Evolutionary conservation across 2,888 invertebrate genomes (phyloP).

Genomic region (Kuschelorhynchus macadamiae): DNA sequence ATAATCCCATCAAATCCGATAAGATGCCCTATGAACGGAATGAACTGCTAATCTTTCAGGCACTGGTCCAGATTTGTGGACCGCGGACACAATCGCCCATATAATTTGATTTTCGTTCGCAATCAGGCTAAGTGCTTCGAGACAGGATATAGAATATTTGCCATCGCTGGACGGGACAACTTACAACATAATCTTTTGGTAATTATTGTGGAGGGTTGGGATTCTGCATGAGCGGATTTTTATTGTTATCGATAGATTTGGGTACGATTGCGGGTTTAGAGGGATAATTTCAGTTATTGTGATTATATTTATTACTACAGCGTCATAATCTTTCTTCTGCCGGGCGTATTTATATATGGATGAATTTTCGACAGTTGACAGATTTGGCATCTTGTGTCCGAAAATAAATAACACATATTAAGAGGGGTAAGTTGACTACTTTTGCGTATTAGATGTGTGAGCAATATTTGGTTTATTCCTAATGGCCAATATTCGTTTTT

Average conservation of each 20-base stretch:
- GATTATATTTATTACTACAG: too few relatives aligned
- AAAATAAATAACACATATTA: too few relatives aligned
- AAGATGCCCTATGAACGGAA: slow-evolving; percentile 32
- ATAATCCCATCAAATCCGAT: slow-evolving; percentile 37
- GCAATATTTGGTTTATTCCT: too few relatives aligned
- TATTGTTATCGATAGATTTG: background rate
- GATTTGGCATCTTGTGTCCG: too few relatives aligned
- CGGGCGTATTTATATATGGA: too few relatives aligned
- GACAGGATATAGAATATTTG: slow-evolving; percentile 36
- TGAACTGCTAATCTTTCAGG: slow-evolving; percentile 45
- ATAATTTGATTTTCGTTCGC: slow-evolving; percentile 50
- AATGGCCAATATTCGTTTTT: too few relatives aligned
- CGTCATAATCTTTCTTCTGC: too few relatives aligned
- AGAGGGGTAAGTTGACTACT: too few relatives aligned
- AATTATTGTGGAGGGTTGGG: slow-evolving; percentile 21
- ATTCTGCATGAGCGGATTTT: background rate
- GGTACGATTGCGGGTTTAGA: background rate
- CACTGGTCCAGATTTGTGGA: slow-evolving; percentile 39
- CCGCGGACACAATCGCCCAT: slow-evolving; percentile 42
- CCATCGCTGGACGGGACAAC: slow-evolving; percentile 13
- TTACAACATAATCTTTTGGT: slow-evolving; percentile 41
- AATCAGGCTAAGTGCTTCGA: slow-evolving; percentile 49
- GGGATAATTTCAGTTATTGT: too few relatives aligned
- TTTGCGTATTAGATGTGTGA: too few relatives aligned
- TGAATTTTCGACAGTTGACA: too few relatives aligned